Evolutionary conservation across 2,113 vertebrate species (phyloP).

Genomic region (Callorhinus ursinus): DNA sequence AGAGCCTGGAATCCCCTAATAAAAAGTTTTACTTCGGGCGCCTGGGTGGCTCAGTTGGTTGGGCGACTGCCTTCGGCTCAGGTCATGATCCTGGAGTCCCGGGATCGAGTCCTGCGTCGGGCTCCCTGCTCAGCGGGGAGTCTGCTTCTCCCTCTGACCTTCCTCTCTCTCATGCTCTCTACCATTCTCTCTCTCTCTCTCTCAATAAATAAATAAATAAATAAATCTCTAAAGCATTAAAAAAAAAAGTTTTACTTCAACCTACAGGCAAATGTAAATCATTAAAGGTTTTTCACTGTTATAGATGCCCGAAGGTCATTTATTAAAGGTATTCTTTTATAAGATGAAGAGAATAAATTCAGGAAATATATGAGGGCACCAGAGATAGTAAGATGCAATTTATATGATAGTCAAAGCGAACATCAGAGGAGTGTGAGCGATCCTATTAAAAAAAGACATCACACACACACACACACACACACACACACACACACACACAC

Average conservation of each 20-base stretch:
- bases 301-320: not conserved
- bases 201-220: too few species aligned
- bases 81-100: too few species aligned
- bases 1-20: not conserved
- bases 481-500: not conserved
- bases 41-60: too few species aligned
- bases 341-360: not conserved
- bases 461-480: not conserved
- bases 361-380: not conserved
- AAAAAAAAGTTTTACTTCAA: slow-evolving; percentile 9
- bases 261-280: not conserved
- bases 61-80: too few species aligned
- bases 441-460: not conserved
- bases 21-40: slow-evolving; percentile 15
- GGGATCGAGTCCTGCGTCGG: too few species aligned
- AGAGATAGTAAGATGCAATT: not conserved
- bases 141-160: too few species aligned
- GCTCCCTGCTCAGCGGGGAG: too few species aligned
- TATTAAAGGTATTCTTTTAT: not conserved
- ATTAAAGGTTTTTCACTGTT: not conserved
- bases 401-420: not conserved
- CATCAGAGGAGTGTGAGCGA: not conserved
- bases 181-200: too few species aligned
- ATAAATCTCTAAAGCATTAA: too few species aligned
- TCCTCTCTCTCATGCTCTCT: too few species aligned